Conservation (phyloP, 1,140 invertebrate species). For the Caerostris extrusa region DNA sequence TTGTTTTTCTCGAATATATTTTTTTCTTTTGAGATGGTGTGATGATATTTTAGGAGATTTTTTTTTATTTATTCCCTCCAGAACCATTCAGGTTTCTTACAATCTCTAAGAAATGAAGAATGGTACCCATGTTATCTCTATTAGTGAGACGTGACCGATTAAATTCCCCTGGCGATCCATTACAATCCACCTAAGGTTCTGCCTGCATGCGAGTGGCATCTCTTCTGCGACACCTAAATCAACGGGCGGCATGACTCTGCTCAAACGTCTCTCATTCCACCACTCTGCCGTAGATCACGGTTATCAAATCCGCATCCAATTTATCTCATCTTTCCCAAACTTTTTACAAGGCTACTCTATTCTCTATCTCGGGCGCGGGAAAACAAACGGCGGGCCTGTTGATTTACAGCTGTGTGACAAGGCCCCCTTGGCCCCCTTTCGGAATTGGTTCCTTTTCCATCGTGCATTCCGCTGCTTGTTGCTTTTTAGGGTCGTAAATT, state of each 20-base stretch:
- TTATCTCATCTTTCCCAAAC: constrained; percentile 62
- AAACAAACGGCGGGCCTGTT: constrained; percentile 55
- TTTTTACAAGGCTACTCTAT: constrained; percentile 58
- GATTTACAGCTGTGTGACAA: constrained; percentile 52
- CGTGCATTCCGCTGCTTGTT: neutral
- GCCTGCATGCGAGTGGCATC: neutral
- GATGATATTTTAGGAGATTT: too few relatives aligned
- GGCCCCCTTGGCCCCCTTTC: neutral
- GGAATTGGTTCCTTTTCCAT: neutral
- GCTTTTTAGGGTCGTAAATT: neutral
- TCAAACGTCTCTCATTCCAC: constrained; percentile 26
- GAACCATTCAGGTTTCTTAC: neutral
- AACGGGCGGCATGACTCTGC: constrained; percentile 17
- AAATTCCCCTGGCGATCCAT: neutral
- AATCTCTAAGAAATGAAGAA: neutral
- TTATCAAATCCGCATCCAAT: constrained; percentile 49
- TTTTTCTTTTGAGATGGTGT: too few relatives aligned
- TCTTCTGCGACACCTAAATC: constrained; percentile 34
- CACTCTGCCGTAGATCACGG: constrained; percentile 30
- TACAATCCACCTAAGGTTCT: neutral
- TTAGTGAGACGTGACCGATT: neutral
- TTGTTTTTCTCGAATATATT: too few relatives aligned
- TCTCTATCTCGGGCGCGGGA: constrained; percentile 38
- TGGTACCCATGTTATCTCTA: neutral
- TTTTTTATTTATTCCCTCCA: too few relatives aligned